Conservation (phyloP, 2,797 vertebrate species). For the Pangasius krempfi region DNA sequence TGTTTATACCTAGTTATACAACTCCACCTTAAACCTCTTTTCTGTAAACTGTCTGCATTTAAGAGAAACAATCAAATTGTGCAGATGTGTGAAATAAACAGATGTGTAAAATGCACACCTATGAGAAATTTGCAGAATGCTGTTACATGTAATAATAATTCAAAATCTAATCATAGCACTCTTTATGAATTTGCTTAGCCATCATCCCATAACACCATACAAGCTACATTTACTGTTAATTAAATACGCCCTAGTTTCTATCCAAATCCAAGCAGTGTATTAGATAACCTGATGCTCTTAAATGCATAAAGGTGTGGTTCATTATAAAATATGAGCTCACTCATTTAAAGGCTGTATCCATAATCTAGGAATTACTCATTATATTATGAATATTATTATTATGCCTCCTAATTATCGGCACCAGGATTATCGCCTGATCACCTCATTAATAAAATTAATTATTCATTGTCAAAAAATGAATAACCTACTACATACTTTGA, state of each 20-base stretch:
- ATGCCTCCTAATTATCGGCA: not conserved
- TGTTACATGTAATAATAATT: not conserved
- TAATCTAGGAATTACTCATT: not conserved
- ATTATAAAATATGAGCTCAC: not conserved
- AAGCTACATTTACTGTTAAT: not conserved
- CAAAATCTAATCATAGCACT: not conserved
- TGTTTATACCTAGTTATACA: not conserved
- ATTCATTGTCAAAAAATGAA: not conserved
- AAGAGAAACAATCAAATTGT: conserved; percentile 18
- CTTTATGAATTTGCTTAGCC: not conserved
- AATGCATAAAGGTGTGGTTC: not conserved
- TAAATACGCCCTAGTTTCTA: not conserved
- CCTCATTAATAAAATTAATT: not conserved
- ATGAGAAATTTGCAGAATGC: not conserved
- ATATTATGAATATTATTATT: too few relatives aligned
- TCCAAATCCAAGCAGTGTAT: not conserved
- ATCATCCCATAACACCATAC: not conserved
- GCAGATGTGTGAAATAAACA: not conserved
- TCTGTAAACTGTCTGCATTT: conserved; percentile 32
- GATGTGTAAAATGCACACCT: not conserved
- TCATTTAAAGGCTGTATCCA: not conserved
- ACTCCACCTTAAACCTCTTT: conserved; percentile 11
- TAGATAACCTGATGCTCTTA: not conserved
- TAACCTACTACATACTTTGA: not conserved
- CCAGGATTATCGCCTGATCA: not conserved